phyloP scores from a whole-genome alignment of 2,113 vertebrate species.

The Mandrillus leucophaeus region DNA sequence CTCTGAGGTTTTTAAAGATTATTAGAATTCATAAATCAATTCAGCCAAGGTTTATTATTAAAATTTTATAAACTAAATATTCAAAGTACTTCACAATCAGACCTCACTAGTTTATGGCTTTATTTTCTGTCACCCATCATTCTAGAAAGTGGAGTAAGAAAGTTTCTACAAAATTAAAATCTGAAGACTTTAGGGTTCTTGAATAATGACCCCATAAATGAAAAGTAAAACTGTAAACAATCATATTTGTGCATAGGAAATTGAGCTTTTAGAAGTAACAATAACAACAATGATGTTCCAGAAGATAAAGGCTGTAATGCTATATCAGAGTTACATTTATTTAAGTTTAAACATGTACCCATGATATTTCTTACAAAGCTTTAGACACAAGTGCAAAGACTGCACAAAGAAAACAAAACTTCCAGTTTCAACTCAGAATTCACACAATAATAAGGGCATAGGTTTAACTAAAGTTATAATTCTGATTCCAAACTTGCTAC shows the following conservation, averaged over 20 bases:
- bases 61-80: neutral
- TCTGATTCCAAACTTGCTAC: conserved; percentile 5
- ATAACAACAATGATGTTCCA: neutral
- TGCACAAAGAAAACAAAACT: neutral
- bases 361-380: neutral
- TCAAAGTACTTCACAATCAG: neutral
- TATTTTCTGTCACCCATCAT: neutral
- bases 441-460: neutral
- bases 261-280: neutral
- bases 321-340: neutral
- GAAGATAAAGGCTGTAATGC: neutral
- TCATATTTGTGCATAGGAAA: neutral
- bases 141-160: neutral
- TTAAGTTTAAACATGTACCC: neutral
- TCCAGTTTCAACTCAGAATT: neutral
- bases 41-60: neutral
- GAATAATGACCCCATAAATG: neutral
- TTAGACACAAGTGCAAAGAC: neutral
- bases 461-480: neutral
- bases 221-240: neutral
- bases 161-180: neutral
- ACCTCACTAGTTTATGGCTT: neutral
- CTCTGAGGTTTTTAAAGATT: neutral
- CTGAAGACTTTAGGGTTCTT: neutral
- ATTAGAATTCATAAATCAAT: conserved; percentile 9